Percentiles rank a stretch among this genome's conserved stretches.
Evolutionary conservation across 2,113 vertebrate species (phyloP).

Genomic region (Desmodus rotundus): DNA sequence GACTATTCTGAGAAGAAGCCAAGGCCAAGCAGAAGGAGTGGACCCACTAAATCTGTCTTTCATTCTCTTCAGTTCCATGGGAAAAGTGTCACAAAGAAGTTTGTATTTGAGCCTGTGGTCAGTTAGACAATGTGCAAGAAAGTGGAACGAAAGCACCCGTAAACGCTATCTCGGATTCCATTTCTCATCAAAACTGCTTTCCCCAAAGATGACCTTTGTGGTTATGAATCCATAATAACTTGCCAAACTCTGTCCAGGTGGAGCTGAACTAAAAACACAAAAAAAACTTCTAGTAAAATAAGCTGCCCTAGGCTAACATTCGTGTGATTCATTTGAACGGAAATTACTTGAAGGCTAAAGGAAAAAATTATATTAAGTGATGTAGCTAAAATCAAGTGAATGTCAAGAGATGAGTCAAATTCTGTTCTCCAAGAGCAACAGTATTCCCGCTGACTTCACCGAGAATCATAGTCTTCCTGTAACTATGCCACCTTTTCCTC

Average conservation of each 20-base stretch:
- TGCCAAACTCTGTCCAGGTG: background rate
- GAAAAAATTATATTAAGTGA: conserved; percentile 45
- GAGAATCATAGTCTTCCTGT: background rate
- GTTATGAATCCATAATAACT: background rate
- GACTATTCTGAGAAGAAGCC: background rate
- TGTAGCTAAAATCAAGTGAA: background rate
- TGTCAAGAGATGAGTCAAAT: background rate
- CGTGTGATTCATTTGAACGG: conserved; percentile 66
- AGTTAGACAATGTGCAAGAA: background rate
- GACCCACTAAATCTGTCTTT: background rate
- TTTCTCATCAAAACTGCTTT: background rate
- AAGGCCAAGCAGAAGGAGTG: background rate
- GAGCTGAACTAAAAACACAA: background rate
- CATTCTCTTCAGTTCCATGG: background rate
- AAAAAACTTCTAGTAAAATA: conserved; percentile 1
- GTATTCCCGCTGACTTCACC: background rate
- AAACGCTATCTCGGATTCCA: background rate
- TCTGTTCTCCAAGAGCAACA: background rate
- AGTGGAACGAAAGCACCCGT: background rate
- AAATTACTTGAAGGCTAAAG: conserved; percentile 56
- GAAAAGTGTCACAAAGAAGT: background rate
- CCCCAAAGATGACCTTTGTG: background rate
- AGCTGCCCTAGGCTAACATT: conserved; percentile 62
- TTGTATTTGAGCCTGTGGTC: background rate
- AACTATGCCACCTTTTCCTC: background rate